These are phyloP conservation scores for Agonopterix subpropinquella DNA, from an alignment of 2,888 invertebrate genomes.

Conservation along the genomic window DNA sequence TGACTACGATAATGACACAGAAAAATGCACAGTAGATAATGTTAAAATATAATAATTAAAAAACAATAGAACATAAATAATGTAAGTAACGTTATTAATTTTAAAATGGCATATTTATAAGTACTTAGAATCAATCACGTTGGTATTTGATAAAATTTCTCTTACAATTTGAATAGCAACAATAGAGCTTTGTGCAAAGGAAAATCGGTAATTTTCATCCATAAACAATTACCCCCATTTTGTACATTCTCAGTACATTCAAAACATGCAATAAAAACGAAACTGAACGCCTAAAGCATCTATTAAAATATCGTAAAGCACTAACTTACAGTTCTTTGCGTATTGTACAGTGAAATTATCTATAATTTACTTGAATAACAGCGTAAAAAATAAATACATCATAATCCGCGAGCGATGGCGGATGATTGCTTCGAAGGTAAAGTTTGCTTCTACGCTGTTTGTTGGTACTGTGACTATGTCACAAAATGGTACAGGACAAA, in stretches of 20 bases:
- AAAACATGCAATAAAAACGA: not conserved
- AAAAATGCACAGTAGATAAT: no score
- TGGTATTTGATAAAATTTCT: no score
- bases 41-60: no score
- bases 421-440: constrained; percentile 20
- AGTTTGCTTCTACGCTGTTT: constrained; percentile 12
- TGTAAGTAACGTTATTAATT: no score
- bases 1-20: no score
- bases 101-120: no score
- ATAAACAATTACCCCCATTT: not conserved
- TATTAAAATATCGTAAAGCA: constrained; percentile 24
- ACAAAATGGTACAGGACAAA: not conserved
- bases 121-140: no score
- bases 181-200: no score
- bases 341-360: constrained; percentile 26
- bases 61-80: no score
- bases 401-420: constrained; percentile 25
- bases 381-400: constrained; percentile 41
- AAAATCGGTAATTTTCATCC: no score
- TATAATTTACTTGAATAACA: constrained; percentile 35
- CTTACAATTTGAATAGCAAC: no score
- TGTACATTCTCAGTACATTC: not conserved
- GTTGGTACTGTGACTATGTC: constrained; percentile 5
- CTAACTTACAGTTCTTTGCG: constrained; percentile 19
- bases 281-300: constrained; percentile 15